Percentiles rank a stretch among this genome's conserved stretches.
phyloP scores from a whole-genome alignment of 2,797 vertebrate species.

The Orientallactaga sibirica region DNA sequence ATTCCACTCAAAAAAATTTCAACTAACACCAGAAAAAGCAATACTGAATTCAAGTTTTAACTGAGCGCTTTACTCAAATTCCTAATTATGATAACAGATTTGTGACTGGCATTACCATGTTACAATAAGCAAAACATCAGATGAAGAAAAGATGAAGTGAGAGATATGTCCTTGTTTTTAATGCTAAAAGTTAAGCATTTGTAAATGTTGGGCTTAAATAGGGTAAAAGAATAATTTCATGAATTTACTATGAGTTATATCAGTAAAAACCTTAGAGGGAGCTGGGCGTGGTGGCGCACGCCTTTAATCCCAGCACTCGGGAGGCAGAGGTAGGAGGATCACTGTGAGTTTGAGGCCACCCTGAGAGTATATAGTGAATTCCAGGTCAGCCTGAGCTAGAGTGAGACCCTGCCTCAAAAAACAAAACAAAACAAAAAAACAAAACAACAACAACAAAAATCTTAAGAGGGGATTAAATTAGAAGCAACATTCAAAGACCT shows the following conservation, averaged over 20 bases:
- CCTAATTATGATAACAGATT: slow-evolving; percentile 74
- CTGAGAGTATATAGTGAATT: too few species aligned
- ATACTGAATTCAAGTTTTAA: slow-evolving; percentile 75
- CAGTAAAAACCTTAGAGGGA: slow-evolving; percentile 27
- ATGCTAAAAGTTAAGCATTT: slow-evolving; percentile 68
- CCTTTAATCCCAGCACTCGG: too few species aligned
- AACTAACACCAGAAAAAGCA: slow-evolving; percentile 75
- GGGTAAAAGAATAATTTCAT: slow-evolving; percentile 61
- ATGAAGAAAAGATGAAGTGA: slow-evolving; percentile 82
- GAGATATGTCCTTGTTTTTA: slow-evolving; percentile 77
- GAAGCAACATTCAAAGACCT: slow-evolving; percentile 68
- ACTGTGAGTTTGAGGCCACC: too few species aligned
- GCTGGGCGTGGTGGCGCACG: too few species aligned
- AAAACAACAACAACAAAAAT: neutral
- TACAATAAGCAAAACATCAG: slow-evolving; percentile 77
- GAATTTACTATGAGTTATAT: slow-evolving; percentile 60
- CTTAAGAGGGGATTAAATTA: slow-evolving; percentile 57
- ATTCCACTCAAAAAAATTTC: slow-evolving; percentile 82
- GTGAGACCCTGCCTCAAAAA: too few species aligned
- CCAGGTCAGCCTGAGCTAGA: too few species aligned
- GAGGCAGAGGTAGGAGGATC: too few species aligned
- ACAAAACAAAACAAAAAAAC: too few species aligned
- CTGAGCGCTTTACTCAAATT: slow-evolving; percentile 70
- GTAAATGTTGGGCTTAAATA: slow-evolving; percentile 64
- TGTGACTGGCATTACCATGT: slow-evolving; percentile 81